These are phyloP conservation scores for Toxostoma redivivum DNA, from an alignment of 2,113 vertebrate species.

Conservation along the genomic window DNA sequence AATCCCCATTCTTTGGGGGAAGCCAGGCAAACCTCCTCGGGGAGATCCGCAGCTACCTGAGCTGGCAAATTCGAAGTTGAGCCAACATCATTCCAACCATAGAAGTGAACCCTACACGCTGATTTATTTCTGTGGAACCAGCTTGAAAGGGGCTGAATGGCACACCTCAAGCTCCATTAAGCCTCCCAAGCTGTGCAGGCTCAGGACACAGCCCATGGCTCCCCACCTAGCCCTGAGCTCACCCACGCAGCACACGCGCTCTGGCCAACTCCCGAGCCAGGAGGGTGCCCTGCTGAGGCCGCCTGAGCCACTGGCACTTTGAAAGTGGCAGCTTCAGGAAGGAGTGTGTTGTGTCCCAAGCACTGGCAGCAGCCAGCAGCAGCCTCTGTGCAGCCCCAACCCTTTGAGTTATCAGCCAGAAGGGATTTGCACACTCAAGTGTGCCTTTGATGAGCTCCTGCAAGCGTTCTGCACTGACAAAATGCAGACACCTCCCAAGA, in stretches of 20 bases:
- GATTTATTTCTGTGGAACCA: fast-evolving
- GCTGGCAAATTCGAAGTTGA: background rate
- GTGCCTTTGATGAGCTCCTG: background rate
- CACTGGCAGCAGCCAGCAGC: background rate
- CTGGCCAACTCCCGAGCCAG: fast-evolving
- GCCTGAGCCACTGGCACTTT: background rate
- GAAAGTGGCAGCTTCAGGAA: background rate
- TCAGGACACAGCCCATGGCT: fast-evolving
- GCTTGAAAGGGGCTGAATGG: background rate
- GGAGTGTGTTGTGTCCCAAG: background rate
- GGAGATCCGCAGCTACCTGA: background rate
- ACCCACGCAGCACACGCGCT: fast-evolving
- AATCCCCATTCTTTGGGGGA: background rate
- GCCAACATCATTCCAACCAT: background rate
- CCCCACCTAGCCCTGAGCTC: background rate
- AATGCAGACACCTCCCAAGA: background rate
- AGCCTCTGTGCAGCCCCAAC: background rate
- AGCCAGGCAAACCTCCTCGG: background rate
- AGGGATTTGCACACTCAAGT: background rate
- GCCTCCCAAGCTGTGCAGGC: background rate
- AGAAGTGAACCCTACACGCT: background rate
- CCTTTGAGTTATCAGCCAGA: fast-evolving
- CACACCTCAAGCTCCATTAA: background rate
- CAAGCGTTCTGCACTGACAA: background rate
- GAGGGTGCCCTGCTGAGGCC: fast-evolving